phyloP scores from a whole-genome alignment of 2,797 vertebrate species.

The Galaxias olidus region DNA sequence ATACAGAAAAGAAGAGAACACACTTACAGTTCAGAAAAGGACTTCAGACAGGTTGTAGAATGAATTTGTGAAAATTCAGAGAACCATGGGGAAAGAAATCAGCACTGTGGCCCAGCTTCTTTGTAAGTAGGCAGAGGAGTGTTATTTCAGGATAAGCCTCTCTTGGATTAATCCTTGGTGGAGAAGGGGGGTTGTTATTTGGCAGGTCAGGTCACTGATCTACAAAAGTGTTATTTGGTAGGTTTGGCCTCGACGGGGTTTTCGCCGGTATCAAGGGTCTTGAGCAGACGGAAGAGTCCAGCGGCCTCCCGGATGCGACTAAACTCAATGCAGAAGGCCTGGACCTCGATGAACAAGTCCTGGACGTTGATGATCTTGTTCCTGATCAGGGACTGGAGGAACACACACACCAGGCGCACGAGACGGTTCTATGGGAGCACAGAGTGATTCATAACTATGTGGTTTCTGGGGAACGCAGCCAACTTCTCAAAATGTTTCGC shows the following conservation, averaged over 20 bases:
- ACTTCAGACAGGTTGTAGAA: conserved; percentile 2
- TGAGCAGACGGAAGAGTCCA: conserved; percentile 93
- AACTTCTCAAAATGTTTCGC: background rate
- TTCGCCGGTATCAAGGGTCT: conserved; percentile 95
- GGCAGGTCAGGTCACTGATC: background rate
- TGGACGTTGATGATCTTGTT: conserved; percentile 99
- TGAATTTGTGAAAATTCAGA: conserved; percentile 2
- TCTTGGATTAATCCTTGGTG: background rate
- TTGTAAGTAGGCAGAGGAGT: background rate
- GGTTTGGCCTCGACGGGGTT: conserved; percentile 86
- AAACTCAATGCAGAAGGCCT: conserved; percentile 99
- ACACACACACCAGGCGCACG: conserved; percentile 97
- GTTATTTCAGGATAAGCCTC: background rate
- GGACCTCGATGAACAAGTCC: conserved; percentile 98
- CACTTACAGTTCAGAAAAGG: conserved; percentile 3
- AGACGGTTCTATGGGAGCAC: conserved; percentile 85
- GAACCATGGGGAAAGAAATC: conserved; percentile 1
- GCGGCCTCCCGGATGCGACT: conserved; percentile 97
- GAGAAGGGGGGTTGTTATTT: background rate
- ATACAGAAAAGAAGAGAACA: background rate
- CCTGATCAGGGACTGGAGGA: conserved; percentile 96
- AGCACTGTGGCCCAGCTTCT: conserved; percentile 5
- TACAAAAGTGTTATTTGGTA: conserved; percentile 74
- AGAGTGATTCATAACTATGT: background rate
- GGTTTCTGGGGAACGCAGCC: background rate